A percentile compares a stretch with the other conserved stretches of the same genome.
phyloP scores from a whole-genome alignment of 2,797 vertebrate species.

The Halcyon badia region DNA sequence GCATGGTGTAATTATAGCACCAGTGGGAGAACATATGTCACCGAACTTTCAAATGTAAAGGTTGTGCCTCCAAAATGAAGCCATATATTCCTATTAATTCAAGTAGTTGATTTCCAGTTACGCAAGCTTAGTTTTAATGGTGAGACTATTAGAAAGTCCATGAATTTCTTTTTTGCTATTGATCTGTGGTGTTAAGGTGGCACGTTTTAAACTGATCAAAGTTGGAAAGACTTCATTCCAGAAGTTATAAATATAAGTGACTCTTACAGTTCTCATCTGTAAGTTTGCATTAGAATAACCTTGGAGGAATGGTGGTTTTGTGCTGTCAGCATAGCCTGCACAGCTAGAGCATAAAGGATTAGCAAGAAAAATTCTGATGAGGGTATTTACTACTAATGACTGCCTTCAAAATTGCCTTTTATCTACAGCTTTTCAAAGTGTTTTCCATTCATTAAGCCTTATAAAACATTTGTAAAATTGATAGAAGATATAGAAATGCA shows the following conservation, averaged over 20 bases:
- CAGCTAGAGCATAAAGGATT: conserved; percentile 39
- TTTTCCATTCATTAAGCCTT: conserved; percentile 48
- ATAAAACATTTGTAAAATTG: conserved; percentile 38
- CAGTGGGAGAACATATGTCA: conserved; percentile 44
- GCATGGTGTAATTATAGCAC: conserved; percentile 25
- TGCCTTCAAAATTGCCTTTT: conserved; percentile 59
- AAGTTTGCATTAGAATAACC: conserved; percentile 33
- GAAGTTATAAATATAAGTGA: background rate
- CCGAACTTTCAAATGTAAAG: conserved; percentile 19
- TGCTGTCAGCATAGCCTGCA: conserved; percentile 38
- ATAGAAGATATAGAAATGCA: conserved; percentile 35
- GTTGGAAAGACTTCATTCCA: background rate
- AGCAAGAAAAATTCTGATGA: conserved; percentile 59
- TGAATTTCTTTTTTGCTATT: background rate
- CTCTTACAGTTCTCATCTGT: background rate
- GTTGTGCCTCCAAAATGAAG: conserved; percentile 55
- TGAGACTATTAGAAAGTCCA: background rate
- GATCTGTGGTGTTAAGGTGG: background rate
- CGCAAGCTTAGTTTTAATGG: conserved; percentile 57
- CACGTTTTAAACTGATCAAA: background rate
- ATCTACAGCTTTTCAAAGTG: conserved; percentile 58
- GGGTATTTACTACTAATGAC: conserved; percentile 63
- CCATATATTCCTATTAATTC: conserved; percentile 61
- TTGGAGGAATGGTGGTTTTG: conserved; percentile 37
- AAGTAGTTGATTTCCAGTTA: conserved; percentile 45